Conservation (phyloP, 2,888 invertebrate genomes). For the Ceramica pisi region DNA sequence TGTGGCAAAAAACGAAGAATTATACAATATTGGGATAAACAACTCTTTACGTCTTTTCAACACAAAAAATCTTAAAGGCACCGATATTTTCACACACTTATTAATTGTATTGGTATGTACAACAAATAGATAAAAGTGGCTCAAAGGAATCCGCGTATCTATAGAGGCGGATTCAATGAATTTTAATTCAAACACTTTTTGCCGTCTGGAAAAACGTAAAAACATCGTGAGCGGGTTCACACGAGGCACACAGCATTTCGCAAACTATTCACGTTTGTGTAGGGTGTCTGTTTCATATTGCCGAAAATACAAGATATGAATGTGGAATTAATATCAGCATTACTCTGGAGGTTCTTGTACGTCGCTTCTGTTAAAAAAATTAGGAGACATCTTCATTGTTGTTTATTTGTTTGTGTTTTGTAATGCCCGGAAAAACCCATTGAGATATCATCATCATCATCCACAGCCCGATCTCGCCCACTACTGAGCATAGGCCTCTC, state of each 20-base stretch:
- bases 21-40: background rate
- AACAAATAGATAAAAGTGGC: slow-evolving; percentile 59
- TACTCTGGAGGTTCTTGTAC: background rate
- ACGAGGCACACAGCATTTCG: slow-evolving; percentile 80
- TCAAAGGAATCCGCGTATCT: slow-evolving; percentile 59
- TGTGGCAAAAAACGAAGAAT: slow-evolving; percentile 1
- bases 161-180: slow-evolving; percentile 59
- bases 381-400: background rate
- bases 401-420: background rate
- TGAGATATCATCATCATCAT: too few relatives aligned
- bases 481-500: too few relatives aligned
- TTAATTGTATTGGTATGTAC: slow-evolving; percentile 52
- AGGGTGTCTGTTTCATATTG: slow-evolving; percentile 70
- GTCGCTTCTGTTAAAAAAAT: background rate
- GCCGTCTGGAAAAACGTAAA: slow-evolving; percentile 76
- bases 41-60: slow-evolving; percentile 9
- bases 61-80: slow-evolving; percentile 37
- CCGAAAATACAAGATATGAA: slow-evolving; percentile 34
- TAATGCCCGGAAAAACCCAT: background rate
- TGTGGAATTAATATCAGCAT: background rate
- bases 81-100: slow-evolving; percentile 55
- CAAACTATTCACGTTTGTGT: slow-evolving; percentile 83
- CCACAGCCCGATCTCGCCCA: too few relatives aligned
- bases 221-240: slow-evolving; percentile 82
- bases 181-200: slow-evolving; percentile 73